A percentile compares a stretch with the other conserved stretches of the same genome.
These are phyloP conservation scores for Camelus dromedarius DNA, from an alignment of 2,113 vertebrate genomes.

Conservation along the genomic window DNA sequence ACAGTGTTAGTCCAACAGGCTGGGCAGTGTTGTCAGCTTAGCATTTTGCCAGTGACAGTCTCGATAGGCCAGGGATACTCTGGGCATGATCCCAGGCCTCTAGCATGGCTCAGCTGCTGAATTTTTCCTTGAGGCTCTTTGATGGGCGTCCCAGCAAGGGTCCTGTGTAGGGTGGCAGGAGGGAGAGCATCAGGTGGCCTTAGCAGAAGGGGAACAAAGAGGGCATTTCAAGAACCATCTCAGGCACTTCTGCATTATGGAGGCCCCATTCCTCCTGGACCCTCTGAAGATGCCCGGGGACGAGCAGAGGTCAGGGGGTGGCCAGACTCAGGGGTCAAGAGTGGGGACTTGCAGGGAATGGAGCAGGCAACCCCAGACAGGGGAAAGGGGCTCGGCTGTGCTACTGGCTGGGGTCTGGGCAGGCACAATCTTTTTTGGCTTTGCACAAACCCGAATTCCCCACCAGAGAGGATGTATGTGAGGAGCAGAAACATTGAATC, in stretches of 20 bases:
- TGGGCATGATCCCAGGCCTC: neutral
- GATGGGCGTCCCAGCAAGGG: neutral
- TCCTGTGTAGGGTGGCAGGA: neutral
- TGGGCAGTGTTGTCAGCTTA: constrained; percentile 83
- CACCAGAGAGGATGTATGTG: constrained; percentile 75
- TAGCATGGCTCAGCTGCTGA: neutral
- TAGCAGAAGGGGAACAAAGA: neutral
- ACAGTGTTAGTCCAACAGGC: constrained; percentile 69
- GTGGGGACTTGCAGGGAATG: neutral
- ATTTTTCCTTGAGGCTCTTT: constrained; percentile 51
- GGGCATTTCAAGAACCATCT: constrained; percentile 61
- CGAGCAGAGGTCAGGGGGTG: neutral
- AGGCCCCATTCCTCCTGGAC: neutral
- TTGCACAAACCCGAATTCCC: constrained; percentile 80
- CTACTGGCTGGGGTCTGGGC: neutral
- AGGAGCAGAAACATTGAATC: constrained; percentile 85
- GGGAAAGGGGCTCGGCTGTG: neutral
- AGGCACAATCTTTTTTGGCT: neutral
- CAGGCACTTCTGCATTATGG: constrained; percentile 13
- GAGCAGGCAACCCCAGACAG: neutral
- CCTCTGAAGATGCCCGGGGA: neutral
- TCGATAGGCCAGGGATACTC: constrained; percentile 3
- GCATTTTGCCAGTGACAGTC: constrained; percentile 72
- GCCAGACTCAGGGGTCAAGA: constrained; percentile 54
- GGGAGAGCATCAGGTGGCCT: constrained; percentile 32